Base-by-base conservation (phyloP, 2,888 invertebrate species). In the Latrodectus elegans region DNA sequence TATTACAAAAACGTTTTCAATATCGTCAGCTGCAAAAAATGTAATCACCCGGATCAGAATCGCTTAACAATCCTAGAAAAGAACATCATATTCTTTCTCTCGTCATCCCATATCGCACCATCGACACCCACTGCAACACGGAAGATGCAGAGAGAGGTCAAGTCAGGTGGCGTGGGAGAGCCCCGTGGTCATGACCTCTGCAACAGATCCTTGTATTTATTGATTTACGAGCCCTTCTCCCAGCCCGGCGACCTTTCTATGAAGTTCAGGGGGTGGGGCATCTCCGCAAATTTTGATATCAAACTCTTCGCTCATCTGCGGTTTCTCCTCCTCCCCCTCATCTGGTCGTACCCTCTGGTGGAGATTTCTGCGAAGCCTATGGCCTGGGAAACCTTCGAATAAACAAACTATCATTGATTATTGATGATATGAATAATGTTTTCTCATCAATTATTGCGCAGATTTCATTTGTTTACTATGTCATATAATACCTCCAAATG, bases 141-240 rank as follows among this genome's bases (percentile, higher is more conserved):
- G 78, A 73, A 75, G 75, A 81, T 52, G 73, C 55, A 10, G 38
- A 12, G 38, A 38, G 52, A 17, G 76, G 71, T 71, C 79, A 79
- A 51, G 64, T 49, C 71, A 60, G 53, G 86, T 87, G 87, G 87
- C 87, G 87, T 87, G 87, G 87, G 87, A 87, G 87, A 82, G 81
- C 71, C 81, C 82, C 14, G 68, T 4, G 22, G 73, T 55, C 49
- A 22, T 65, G 80, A 75, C 75, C 49, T 60, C 51, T 55, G 70
- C 68, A 71, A 60, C 60, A 55, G 65, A 52, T 77, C 81, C 72
- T 60, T 68, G 72, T 70, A 74, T 67, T 73, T 87, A 87, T 87
- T 87, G 87, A 87, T 87, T 87, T 87, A 87, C 82, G 87, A 87
- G 77, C 87, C 60, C 87, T 64, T 77, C 72, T 75, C 38, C n/a